Evolutionary conservation across 2,113 vertebrate genomes (phyloP).

Genomic region (Orthonyx spaldingii): DNA sequence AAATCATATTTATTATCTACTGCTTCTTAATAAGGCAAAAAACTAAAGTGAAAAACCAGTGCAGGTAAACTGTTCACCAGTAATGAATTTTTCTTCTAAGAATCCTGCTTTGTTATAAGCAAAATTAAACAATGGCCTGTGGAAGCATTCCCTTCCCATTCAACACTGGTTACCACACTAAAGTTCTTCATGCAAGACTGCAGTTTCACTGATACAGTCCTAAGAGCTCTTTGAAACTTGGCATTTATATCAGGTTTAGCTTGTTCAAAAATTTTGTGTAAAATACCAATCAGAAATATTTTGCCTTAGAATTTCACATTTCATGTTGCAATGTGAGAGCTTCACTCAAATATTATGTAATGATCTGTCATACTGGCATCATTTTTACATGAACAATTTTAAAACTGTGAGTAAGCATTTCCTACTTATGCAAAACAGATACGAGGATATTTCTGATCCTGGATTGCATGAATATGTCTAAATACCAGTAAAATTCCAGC

Average conservation of each 20-base stretch:
- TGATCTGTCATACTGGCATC: neutral
- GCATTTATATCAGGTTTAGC: neutral
- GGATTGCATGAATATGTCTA: neutral
- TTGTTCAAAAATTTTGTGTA: neutral
- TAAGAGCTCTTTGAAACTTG: neutral
- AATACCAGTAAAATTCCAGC: neutral
- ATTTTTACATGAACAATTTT: neutral
- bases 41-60: constrained; percentile 17
- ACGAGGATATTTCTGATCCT: neutral
- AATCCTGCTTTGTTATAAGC: neutral
- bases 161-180: neutral
- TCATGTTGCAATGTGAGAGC: neutral
- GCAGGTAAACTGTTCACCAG: neutral
- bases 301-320: neutral
- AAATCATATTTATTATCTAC: neutral
- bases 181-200: neutral
- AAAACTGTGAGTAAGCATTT: neutral
- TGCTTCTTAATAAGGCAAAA: constrained; percentile 49
- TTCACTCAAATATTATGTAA: neutral
- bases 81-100: neutral
- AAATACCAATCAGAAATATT: neutral
- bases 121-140: neutral
- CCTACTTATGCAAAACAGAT: neutral
- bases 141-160: neutral
- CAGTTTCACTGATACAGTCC: neutral